These are phyloP conservation scores for Spermophilus dauricus DNA, from an alignment of 2,113 vertebrate species.

Conservation along the genomic window DNA sequence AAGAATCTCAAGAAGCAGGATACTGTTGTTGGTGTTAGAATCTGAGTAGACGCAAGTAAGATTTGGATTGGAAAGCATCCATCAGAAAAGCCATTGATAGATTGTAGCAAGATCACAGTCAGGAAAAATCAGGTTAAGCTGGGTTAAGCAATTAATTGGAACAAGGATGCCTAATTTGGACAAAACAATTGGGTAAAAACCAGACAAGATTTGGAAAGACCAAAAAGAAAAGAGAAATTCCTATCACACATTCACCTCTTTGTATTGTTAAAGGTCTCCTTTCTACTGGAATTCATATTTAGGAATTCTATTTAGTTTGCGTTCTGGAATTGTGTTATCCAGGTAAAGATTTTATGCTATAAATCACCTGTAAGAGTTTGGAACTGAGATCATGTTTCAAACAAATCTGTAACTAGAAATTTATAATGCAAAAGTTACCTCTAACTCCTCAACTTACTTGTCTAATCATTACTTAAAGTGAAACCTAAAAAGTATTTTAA, in stretches of 20 bases:
- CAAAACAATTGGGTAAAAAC: neutral
- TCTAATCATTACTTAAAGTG: slow-evolving; percentile 3
- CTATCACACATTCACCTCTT: neutral
- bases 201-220: neutral
- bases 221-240: neutral
- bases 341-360: neutral
- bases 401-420: neutral
- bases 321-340: neutral
- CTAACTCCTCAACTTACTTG: neutral
- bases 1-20: neutral
- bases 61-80: neutral
- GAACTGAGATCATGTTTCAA: neutral
- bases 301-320: slow-evolving; percentile 9
- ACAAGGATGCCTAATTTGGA: neutral
- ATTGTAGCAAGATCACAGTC: neutral
- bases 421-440: neutral
- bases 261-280: neutral
- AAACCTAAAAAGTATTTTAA: neutral
- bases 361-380: slow-evolving; percentile 6
- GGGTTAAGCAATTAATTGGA: neutral
- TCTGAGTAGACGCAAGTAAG: rapidly evolving
- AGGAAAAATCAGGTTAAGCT: neutral
- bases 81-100: neutral
- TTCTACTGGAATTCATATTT: neutral
- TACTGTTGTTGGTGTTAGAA: neutral